Percentiles rank a stretch among this genome's conserved stretches.
Conservation (phyloP, 2,113 vertebrate species). For the Saguinus imperator region DNA sequence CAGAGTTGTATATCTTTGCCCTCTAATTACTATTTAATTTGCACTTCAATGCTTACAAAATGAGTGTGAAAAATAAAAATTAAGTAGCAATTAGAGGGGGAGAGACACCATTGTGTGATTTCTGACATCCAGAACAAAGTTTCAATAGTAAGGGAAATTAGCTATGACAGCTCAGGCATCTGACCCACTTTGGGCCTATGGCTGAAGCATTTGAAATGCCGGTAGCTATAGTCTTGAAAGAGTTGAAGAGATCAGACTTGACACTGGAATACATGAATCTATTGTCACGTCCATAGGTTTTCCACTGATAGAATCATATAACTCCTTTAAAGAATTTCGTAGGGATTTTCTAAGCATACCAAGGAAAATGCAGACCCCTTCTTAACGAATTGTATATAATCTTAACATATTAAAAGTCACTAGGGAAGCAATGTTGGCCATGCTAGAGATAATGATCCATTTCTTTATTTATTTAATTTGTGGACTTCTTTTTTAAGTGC, state of each 20-base stretch:
- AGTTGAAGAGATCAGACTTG: background rate
- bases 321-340: background rate
- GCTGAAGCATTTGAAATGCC: background rate
- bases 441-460: background rate
- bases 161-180: slow-evolving; percentile 59
- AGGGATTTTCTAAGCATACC: background rate
- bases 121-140: slow-evolving; percentile 50
- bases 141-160: slow-evolving; percentile 68
- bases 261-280: background rate
- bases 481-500: background rate
- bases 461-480: background rate
- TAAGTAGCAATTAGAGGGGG: slow-evolving; percentile 56
- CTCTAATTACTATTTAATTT: slow-evolving; percentile 79
- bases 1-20: slow-evolving; percentile 46
- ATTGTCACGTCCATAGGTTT: background rate
- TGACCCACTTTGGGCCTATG: slow-evolving; percentile 55
- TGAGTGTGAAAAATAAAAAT: slow-evolving; percentile 77
- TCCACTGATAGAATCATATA: background rate
- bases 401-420: background rate
- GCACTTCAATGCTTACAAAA: slow-evolving; percentile 72
- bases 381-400: too few species aligned
- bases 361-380: background rate
- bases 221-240: slow-evolving; percentile 8
- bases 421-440: background rate
- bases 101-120: slow-evolving; percentile 69